These are phyloP conservation scores for Chalcis sispes DNA, from an alignment of 2,888 invertebrate species.

Conservation along the genomic window DNA sequence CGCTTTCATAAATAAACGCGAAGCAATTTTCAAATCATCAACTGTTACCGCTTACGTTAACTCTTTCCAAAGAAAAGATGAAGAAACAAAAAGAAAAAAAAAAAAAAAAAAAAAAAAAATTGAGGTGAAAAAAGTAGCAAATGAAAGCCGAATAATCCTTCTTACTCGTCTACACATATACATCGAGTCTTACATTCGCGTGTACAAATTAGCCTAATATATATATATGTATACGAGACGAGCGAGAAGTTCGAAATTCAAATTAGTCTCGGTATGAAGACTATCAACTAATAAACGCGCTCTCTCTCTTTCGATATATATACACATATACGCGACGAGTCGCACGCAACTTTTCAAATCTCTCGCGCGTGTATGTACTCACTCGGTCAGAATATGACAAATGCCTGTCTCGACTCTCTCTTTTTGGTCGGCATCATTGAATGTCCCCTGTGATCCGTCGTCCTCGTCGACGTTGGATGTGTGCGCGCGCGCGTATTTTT, in stretches of 20 bases:
- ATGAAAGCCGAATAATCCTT: conserved; percentile 1
- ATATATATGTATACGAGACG: neutral
- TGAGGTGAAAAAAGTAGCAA: neutral
- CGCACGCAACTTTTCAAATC: conserved; percentile 32
- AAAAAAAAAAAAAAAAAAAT: neutral
- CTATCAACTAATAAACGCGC: conserved; percentile 18
- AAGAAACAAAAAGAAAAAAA: too few relatives aligned
- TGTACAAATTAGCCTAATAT: neutral
- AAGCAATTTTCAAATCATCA: too few relatives aligned
- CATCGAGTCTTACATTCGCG: neutral
- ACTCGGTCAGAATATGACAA: conserved; percentile 57
- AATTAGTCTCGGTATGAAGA: conserved; percentile 19
- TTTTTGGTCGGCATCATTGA: conserved; percentile 64
- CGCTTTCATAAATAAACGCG: too few relatives aligned
- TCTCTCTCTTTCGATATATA: conserved; percentile 4
- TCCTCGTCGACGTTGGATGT: conserved; percentile 36
- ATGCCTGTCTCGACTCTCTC: too few relatives aligned
- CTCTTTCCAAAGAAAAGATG: too few relatives aligned
- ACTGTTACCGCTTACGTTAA: too few relatives aligned
- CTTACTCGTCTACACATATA: neutral
- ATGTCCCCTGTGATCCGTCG: conserved; percentile 66
- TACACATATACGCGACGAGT: conserved; percentile 1
- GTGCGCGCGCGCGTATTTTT: conserved; percentile 57
- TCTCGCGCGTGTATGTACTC: neutral
- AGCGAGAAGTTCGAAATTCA: conserved; percentile 8